Base-by-base conservation (phyloP, 2,888 invertebrate species). In the Copidosoma aretas region DNA sequence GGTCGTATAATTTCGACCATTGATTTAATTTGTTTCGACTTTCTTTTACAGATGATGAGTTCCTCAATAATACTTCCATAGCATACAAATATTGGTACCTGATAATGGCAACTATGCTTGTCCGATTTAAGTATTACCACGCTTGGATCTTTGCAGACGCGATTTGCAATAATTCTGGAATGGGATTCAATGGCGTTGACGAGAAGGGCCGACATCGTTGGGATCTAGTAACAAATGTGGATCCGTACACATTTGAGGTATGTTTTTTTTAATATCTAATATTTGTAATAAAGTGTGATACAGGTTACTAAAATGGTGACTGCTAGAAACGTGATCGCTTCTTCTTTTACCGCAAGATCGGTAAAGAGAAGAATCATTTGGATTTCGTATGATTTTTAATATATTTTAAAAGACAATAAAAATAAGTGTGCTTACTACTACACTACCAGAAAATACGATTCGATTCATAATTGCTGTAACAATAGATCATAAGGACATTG, bases 91-190 rank as follows among this genome's bases (percentile, higher is more conserved):
- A 93, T 79, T 89, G 91, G 82, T 96, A 92, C 85, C 86, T 95
- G 74, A 85, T 90, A 77, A 84, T 90, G 73, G 89, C 92, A 57
- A 94, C 95, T 62, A 88, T 93, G 74, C 87, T 93, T 71, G 91
- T 91, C 70, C 90, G 97, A 74, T 92, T 93, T 84, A 97, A 96
- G 86, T 98, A 97, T 86, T 97, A 97, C 86, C 94, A 96, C 83
- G 97, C 96, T n/a, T 98, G 97, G 97, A 87, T 94, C 68, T 87
- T 97, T 78, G 95, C 96, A 10, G 98, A 98, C 84, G 94, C 95
- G 1, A 92, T 97, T 75, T 97, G 95, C 84, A 97, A 98, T 84
- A 93, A 95, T 82, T 93, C 94, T 22, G 98, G 98, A 1, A 88
- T 98, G 80, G 95, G 94, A 19, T 94, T 92, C 80, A 89, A 88